phyloP scores from a whole-genome alignment of 2,888 invertebrate species.

The Stratiomys singularior region DNA sequence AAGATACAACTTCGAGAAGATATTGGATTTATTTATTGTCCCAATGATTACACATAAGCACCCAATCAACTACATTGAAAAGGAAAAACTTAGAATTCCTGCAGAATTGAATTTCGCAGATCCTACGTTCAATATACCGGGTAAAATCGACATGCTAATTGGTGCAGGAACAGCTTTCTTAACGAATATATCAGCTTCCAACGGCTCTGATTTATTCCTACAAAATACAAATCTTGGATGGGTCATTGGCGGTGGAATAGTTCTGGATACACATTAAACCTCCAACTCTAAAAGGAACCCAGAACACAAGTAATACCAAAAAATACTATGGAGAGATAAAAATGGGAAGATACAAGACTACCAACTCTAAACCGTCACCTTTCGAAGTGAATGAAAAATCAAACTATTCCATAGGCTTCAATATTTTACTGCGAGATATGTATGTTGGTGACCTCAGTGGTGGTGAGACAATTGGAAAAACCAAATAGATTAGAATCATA shows the following conservation, averaged over 20 bases:
- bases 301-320: conserved; percentile 50
- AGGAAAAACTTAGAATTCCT: neutral
- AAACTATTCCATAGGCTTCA: too few species aligned
- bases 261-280: neutral
- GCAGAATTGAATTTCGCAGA: neutral
- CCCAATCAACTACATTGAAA: neutral
- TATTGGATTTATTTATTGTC: neutral
- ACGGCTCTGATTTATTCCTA: neutral
- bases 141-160: neutral
- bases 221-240: neutral
- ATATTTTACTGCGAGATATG: too few species aligned
- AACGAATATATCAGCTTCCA: neutral
- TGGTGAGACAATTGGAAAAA: too few species aligned
- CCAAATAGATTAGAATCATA: too few species aligned
- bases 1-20: neutral
- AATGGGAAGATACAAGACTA: conserved; percentile 41
- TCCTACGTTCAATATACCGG: neutral
- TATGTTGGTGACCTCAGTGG: too few species aligned
- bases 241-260: neutral
- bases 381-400: too few species aligned
- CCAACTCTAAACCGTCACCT: conserved; percentile 44
- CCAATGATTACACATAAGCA: neutral
- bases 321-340: conserved; percentile 51
- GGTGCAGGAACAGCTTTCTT: neutral
- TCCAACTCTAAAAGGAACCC: neutral